Evolutionary conservation across 2,113 vertebrate species (phyloP).

Genomic region (Bubo blakistoni): DNA sequence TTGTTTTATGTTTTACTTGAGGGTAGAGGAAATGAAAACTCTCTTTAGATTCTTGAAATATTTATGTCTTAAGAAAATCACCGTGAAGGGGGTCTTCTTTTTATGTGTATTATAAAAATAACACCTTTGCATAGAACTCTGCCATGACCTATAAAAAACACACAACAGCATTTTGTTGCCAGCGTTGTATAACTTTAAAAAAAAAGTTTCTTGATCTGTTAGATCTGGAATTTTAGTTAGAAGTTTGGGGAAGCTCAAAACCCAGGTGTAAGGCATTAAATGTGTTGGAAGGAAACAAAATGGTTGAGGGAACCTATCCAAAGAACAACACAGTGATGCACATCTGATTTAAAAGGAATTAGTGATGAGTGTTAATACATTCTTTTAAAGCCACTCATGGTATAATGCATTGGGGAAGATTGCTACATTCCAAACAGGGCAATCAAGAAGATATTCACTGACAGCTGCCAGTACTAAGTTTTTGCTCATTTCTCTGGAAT

Average conservation of each 20-base stretch:
- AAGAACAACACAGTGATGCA: not conserved
- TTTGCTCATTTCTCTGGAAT: not conserved
- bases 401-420: not conserved
- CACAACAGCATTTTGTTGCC: not conserved
- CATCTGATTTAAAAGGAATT: not conserved
- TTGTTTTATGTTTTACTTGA: not conserved
- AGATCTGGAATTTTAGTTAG: not conserved
- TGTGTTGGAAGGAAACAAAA: not conserved
- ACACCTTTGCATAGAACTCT: not conserved
- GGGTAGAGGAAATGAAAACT: not conserved
- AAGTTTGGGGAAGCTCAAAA: not conserved
- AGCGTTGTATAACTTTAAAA: not conserved
- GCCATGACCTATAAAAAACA: not conserved
- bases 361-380: not conserved
- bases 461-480: not conserved
- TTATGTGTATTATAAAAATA: not conserved
- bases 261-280: not conserved
- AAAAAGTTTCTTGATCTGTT: not conserved
- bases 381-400: not conserved
- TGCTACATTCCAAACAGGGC: not conserved
- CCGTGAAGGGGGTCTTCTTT: not conserved
- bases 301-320: not conserved
- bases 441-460: not conserved
- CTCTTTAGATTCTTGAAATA: conserved; percentile 3
- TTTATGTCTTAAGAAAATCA: not conserved